Evolutionary conservation across 2,888 invertebrate genomes (phyloP).

Genomic region (Amphipyra tragopoginis): DNA sequence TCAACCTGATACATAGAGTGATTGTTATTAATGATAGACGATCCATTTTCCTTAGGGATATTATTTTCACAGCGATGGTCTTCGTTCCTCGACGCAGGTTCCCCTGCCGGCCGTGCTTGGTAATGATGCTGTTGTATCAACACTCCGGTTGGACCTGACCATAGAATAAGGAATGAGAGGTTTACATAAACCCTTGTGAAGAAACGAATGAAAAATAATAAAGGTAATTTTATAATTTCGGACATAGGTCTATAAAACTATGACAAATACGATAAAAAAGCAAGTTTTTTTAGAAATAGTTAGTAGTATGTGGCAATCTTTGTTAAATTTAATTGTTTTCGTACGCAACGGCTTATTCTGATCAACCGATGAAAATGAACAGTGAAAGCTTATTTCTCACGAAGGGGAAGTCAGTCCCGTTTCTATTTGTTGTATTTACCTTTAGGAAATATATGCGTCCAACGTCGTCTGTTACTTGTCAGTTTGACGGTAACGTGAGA

Average conservation of each 20-base stretch:
- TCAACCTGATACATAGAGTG: slow-evolving; percentile 85
- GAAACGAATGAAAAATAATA: too few species aligned
- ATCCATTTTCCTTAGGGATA: slow-evolving; percentile 74
- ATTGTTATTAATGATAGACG: slow-evolving; percentile 70
- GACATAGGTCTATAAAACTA: too few species aligned
- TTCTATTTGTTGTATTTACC: slow-evolving; percentile 78
- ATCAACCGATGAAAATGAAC: background rate
- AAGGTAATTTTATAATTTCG: too few species aligned
- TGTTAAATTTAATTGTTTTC: too few species aligned
- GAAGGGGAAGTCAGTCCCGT: too few species aligned
- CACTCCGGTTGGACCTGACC: slow-evolving; percentile 95
- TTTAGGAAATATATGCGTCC: slow-evolving; percentile 99
- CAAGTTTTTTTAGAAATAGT: too few species aligned
- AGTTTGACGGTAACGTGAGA: slow-evolving; percentile 98
- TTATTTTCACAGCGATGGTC: slow-evolving; percentile 68
- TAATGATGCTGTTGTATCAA: slow-evolving; percentile 98
- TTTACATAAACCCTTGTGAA: too few species aligned
- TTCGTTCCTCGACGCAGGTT: slow-evolving; percentile 74
- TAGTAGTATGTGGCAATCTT: too few species aligned
- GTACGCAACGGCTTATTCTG: too few species aligned
- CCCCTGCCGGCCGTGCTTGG: slow-evolving; percentile 94
- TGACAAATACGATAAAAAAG: too few species aligned
- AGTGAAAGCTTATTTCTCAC: background rate
- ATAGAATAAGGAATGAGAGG: too few species aligned
- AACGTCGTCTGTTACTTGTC: slow-evolving; percentile 97